Base-by-base conservation (phyloP, 2,888 invertebrate species). In the Plebejus melissa region DNA sequence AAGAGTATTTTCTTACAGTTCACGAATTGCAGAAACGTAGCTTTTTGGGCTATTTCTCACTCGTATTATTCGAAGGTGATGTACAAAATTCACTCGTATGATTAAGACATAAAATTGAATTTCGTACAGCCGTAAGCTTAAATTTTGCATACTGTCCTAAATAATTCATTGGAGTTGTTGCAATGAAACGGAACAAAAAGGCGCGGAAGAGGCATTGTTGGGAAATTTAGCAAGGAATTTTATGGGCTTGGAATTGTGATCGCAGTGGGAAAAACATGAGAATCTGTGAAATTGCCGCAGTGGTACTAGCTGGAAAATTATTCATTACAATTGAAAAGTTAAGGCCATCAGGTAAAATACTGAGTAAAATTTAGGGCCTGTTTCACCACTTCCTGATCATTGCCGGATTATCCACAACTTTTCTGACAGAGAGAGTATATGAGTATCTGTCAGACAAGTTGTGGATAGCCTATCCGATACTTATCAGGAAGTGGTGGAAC, bases 101-200 rank as follows among this genome's bases (percentile, higher is more conserved):
- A 50, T 46, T 50, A 54, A 72, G 72, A 28, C 54, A 72, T 72
- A 72, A 72, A 72, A 72, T 32, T 50, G 50, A 50, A 72, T 72
- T 72, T 72, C 50, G 32, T 72, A 72, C 28, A 28, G 13, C 50
- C 28, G 22, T 16, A 7, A 54, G 72, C 54, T 50, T 54, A 28
- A 50, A 72, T 72, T 72, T 72, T 72, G 72, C 22, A 72, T 72
- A 54, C 54, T 72, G 72, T 54, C 72, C 54, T 72, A 72, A 72
- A 72, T 72, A 72, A 72, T 72, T 72, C 54, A 72, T 72, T 72
- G 72, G 72, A 54, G 72, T 54, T 72, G 72, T 72, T 72, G 72
- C 72, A 72, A 50, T 50, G 72, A 50, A 72, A 72, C 50, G 32
- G 72, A 54, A 50, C 71, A 72, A 72, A 72, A 72, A 72, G 72